Evolutionary conservation across 1,140 invertebrate genomes (phyloP).

Genomic region (Bombus pyrosoma): DNA sequence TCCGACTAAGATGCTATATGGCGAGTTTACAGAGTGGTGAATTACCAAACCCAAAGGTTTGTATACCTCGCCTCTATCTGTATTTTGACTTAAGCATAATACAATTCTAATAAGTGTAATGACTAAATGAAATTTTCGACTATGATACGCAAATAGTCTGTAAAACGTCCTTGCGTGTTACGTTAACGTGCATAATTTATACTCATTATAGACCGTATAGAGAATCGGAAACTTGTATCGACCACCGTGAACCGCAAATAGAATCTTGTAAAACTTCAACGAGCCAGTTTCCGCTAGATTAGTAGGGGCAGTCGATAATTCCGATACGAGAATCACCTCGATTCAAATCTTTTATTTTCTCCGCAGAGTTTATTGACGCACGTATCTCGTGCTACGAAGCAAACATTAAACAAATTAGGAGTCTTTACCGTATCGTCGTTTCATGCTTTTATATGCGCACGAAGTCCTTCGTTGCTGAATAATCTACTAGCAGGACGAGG

Average conservation of each 20-base stretch:
- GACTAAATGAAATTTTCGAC: background rate
- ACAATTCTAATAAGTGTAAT: background rate
- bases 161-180: background rate
- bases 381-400: constrained; percentile 97
- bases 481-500: constrained; percentile 95
- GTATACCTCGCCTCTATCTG: background rate
- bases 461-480: constrained; percentile 95
- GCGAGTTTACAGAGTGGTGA: constrained; percentile 97
- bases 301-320: constrained; percentile 17
- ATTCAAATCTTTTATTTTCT: constrained; percentile 3
- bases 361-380: constrained; percentile 95
- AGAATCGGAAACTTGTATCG: constrained; percentile 28
- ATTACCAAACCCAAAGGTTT: constrained; percentile 97
- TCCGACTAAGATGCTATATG: constrained; percentile 97
- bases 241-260: constrained; percentile 31
- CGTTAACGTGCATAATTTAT: background rate
- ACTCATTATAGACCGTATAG: background rate
- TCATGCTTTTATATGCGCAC: constrained; percentile 98
- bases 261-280: constrained; percentile 22
- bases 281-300: constrained; percentile 44
- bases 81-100: too few relatives aligned
- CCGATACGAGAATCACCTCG: background rate
- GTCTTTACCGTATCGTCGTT: constrained; percentile 99
- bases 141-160: background rate
- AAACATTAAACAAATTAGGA: constrained; percentile 95